These are phyloP conservation scores for Gasterosteus aculeatus DNA, from an alignment of 2,113 vertebrate species.

Conservation along the genomic window DNA sequence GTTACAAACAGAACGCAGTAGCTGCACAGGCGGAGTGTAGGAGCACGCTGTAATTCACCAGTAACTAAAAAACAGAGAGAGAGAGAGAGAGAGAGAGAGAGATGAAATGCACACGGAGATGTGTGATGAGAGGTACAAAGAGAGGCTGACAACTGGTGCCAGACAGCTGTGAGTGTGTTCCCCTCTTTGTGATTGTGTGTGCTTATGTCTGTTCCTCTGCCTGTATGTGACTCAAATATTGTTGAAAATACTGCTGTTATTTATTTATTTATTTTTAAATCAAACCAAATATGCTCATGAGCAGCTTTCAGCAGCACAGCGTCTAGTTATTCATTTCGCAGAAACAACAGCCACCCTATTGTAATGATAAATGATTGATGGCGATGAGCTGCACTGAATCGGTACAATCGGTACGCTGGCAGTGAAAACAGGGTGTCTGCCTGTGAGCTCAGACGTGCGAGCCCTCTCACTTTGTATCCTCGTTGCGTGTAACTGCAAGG, in stretches of 20 bases:
- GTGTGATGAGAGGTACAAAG: slow-evolving; percentile 45
- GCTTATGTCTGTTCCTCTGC: neutral
- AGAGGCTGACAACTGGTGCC: slow-evolving; percentile 38
- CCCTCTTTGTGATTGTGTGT: slow-evolving; percentile 19
- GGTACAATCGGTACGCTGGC: slow-evolving; percentile 1
- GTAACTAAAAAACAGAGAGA: slow-evolving; percentile 27
- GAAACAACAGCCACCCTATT: neutral
- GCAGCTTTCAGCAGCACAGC: neutral
- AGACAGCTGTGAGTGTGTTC: slow-evolving; percentile 47
- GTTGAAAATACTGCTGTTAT: neutral
- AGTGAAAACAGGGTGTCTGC: slow-evolving; percentile 59
- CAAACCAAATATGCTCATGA: neutral
- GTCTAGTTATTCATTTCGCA: neutral
- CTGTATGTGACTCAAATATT: neutral
- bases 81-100: neutral
- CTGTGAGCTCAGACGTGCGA: slow-evolving; percentile 69
- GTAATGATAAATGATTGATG: slow-evolving; percentile 7
- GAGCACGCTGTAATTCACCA: slow-evolving; percentile 47
- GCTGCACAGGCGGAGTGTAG: slow-evolving; percentile 30
- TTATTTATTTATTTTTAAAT: neutral
- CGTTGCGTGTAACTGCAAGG: slow-evolving; percentile 78
- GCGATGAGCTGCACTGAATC: slow-evolving; percentile 1
- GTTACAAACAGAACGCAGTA: slow-evolving; percentile 3
- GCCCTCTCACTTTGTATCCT: slow-evolving; percentile 65
- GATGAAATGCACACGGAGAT: slow-evolving; percentile 26